A percentile compares a stretch with the other conserved stretches of the same genome.
phyloP scores from a whole-genome alignment of 2,113 vertebrate genomes.

The Chaetura pelagica region DNA sequence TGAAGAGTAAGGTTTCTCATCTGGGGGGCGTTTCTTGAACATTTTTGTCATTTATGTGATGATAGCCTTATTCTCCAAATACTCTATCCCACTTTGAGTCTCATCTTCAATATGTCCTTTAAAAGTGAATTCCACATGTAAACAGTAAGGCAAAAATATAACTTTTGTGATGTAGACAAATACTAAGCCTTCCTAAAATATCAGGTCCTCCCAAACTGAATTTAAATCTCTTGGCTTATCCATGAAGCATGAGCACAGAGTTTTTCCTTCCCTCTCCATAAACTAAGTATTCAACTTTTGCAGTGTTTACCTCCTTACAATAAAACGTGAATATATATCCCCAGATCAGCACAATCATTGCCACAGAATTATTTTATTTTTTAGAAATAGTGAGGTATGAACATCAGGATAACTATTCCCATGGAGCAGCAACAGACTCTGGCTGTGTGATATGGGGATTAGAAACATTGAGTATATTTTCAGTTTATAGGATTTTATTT shows the following conservation, averaged over 20 bases:
- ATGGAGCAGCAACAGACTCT: neutral
- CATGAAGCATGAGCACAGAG: neutral
- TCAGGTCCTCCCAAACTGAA: neutral
- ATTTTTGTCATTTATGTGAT: neutral
- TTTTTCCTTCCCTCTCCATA: neutral
- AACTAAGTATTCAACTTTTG: neutral
- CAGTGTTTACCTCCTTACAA: neutral
- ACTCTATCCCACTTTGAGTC: neutral
- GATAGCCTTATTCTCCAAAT: neutral
- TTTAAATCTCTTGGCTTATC: neutral
- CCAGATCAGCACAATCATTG: neutral
- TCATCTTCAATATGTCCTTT: neutral
- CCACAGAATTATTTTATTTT: slow-evolving; percentile 16
- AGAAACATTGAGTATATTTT: slow-evolving; percentile 14
- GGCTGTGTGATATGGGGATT: neutral
- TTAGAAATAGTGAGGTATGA: neutral
- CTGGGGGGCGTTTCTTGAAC: neutral
- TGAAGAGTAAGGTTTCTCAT: neutral
- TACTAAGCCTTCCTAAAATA: neutral
- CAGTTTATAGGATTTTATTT: neutral
- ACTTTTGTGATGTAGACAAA: neutral
- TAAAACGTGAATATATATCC: neutral
- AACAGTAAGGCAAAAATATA: neutral
- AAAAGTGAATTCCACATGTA: neutral
- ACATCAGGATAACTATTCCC: neutral